Evolutionary conservation across 2,797 vertebrate genomes (phyloP).

Genomic region (Neopelma chrysocephalum): DNA sequence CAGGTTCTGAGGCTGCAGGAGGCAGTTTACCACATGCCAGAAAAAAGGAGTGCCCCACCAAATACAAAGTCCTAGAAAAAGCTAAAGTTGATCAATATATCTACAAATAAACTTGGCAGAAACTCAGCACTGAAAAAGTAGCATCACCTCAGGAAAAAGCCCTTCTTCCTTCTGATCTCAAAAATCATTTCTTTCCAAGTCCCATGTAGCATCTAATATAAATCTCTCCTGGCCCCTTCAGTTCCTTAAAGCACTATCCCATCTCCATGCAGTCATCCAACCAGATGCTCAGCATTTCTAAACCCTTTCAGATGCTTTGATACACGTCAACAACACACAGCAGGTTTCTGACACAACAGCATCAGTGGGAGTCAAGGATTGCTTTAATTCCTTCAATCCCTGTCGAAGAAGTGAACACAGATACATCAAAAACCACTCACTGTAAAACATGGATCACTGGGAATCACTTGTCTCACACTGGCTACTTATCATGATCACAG

Average conservation of each 20-base stretch:
- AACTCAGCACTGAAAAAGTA: not conserved
- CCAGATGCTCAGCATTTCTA: not conserved
- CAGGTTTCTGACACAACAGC: not conserved
- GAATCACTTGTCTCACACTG: not conserved
- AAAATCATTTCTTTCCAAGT: not conserved
- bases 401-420: not conserved
- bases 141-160: not conserved
- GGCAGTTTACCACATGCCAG: not conserved
- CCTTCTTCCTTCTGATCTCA: not conserved
- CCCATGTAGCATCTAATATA: not conserved
- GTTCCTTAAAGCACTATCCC: not conserved
- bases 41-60: not conserved
- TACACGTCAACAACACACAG: not conserved
- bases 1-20: not conserved
- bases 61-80: not conserved
- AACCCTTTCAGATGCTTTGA: not conserved
- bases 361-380: not conserved
- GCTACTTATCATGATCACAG: not conserved
- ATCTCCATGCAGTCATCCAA: not conserved
- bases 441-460: not conserved
- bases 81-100: not conserved
- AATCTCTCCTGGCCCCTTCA: not conserved
- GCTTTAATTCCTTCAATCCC: not conserved
- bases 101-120: not conserved
- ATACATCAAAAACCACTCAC: not conserved